Base-by-base conservation (phyloP, 2,113 vertebrate genomes). In the Cromileptes altivelis region DNA sequence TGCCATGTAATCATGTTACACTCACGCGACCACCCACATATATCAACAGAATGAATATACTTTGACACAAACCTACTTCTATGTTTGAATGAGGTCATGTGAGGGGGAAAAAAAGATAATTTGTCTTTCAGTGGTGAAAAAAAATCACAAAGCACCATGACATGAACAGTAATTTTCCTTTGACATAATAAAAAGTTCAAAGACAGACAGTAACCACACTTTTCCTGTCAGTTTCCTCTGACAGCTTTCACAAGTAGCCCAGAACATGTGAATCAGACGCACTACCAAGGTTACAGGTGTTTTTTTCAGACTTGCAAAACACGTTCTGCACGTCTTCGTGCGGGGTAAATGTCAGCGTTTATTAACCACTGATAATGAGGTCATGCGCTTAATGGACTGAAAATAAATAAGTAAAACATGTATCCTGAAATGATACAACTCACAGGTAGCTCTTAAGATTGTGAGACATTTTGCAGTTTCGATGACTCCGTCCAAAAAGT, bases 181-280 rank as follows among this genome's bases (percentile, higher is more conserved):
- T 91, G 85, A 91, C 87, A 81, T 87, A 71, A 88, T 83, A 86
- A 62, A 82, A 84, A 80, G 74, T 80, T 86, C 75, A 92, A 91
- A 90, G 80, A 69, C 47, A 84, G 6, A 86, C 72, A 79, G 37
- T 74, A 84, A 89, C 86, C 87, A 84, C 90, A 84, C 60, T 76
- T 75, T 84, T 86, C 60, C 76, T 89, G 70, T 90, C 78, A 90
- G 86, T 88, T 93, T 90, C 89, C 80, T 89, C 63, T 86, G 72
- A 87, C 80, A 50, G 75, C 63, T 87, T 84, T 84, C 47, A 70
- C 6, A 72, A 85, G 37, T 73, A 55, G 60, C 55, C 68, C 60
- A 85, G 85, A 91, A 87, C 80, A 85, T 70, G 65, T 88, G 80
- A 90, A 81, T 84, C 82, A 80, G 71, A 86, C 19, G 13, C 55